A percentile compares a stretch with the other conserved stretches of the same genome.
These are phyloP conservation scores for Mohoua ochrocephala DNA, from an alignment of 2,113 vertebrate species.

Conservation along the genomic window DNA sequence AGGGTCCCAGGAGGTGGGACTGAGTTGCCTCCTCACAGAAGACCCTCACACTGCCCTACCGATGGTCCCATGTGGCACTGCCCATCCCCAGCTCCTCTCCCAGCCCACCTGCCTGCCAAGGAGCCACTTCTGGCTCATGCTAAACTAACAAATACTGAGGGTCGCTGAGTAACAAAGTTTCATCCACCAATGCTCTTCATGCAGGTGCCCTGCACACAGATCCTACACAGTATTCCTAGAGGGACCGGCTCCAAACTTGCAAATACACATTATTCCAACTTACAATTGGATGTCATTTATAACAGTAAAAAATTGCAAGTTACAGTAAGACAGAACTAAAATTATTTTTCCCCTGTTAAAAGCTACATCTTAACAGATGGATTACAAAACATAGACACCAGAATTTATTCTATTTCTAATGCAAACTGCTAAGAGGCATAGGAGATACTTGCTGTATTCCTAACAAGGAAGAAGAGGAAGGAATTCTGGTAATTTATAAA, in stretches of 20 bases:
- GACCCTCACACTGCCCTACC: too few species aligned
- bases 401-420: background rate
- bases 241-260: background rate
- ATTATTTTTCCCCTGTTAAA: background rate
- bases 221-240: background rate
- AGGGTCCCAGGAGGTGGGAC: background rate
- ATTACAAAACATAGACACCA: background rate
- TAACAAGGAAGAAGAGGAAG: background rate
- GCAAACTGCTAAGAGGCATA: background rate
- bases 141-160: background rate
- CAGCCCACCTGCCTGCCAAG: background rate
- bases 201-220: background rate
- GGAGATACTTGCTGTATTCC: background rate
- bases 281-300: background rate
- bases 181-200: background rate
- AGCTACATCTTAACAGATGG: background rate
- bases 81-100: background rate
- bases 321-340: background rate
- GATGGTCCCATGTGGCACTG: background rate
- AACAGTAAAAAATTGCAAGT: background rate
- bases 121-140: background rate
- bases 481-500: background rate
- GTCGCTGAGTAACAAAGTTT: background rate
- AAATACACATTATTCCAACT: background rate
- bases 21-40: background rate